Base-by-base conservation (phyloP, 2,888 invertebrate genomes). In the Hedychridium roseum region DNA sequence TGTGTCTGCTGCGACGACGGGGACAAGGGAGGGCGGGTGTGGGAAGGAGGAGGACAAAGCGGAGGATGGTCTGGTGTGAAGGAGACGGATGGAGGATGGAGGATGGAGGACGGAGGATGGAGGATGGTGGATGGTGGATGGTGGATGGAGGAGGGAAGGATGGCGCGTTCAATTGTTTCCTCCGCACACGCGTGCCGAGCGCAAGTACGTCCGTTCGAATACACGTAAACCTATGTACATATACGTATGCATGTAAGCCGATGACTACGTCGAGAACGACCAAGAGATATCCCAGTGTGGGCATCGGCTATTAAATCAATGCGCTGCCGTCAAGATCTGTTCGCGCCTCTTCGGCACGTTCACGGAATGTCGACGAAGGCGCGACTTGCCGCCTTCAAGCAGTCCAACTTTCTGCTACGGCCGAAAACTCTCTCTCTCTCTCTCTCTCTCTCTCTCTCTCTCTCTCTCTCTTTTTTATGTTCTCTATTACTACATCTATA, bases 291-390 rank as follows among this genome's bases (percentile, higher is more conserved):
- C 67, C 62, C 60, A 68, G 71, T 71, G 74, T 76, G 71, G 74
- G 74, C 73, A 71, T 67, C 67, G 73, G 60, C 70, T 70, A 75
- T 76, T 77, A 74, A 76, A 76, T 77, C 77, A 76, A 76, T 74
- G 74, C 74, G 67, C 57, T 60, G 61, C 66, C 70, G 70, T 73
- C 71, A 65, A 66, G 73, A 73, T 75, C 70, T 64, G 67, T 75
- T 74, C 74, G 69, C 76, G 76, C 74, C 74, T 70, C 64, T 69
- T 68, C 76, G 72, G 74, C 71, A 60, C 60, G 57, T 46, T 32
- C 51, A 44, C 58, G 58, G 69, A 69, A 70, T 68, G 62, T 50
- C 54, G 61, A 61, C 59, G 58, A 59, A n/a, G 61, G 42, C 44
- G n/a, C n/a, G 47, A 43, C 31, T n/a, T n/a, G n/a, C n/a, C n/a